These are phyloP conservation scores for Cyclophora albipunctata DNA, from an alignment of 2,888 invertebrate species.

Conservation along the genomic window DNA sequence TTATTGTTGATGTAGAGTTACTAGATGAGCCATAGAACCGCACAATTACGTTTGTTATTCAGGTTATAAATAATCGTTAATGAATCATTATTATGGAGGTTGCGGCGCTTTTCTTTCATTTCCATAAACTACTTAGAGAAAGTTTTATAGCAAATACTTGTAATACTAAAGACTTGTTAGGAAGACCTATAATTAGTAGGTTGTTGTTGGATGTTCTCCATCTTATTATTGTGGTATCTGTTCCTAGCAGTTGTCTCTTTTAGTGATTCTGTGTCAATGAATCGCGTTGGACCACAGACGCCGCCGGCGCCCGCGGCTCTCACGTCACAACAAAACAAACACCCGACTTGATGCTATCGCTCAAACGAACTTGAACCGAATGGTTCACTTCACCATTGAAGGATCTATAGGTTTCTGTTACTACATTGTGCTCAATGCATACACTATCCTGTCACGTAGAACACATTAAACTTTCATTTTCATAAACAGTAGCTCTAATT, in stretches of 20 bases:
- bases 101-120: no score
- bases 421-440: slow-evolving; percentile 12
- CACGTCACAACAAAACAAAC: slow-evolving; percentile 61
- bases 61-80: no score
- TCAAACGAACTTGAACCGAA: slow-evolving; percentile 52
- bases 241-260: slow-evolving; percentile 10
- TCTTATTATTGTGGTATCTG: no score
- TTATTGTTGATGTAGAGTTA: slow-evolving; percentile 25
- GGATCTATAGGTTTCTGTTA: slow-evolving; percentile 21
- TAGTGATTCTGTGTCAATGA: slow-evolving; percentile 17
- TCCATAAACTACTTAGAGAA: no score
- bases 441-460: slow-evolving; percentile 38
- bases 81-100: no score
- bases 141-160: no score
- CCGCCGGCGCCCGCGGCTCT: slow-evolving; percentile 52
- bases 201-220: no score
- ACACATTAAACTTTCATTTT: slow-evolving; percentile 31
- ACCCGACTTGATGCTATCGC: slow-evolving; percentile 40
- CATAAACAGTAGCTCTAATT: slow-evolving; percentile 17
- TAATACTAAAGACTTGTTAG: no score
- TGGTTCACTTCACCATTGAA: slow-evolving; percentile 40
- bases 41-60: no score
- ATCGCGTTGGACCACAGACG: slow-evolving; percentile 18
- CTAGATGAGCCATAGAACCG: slow-evolving; percentile 22
- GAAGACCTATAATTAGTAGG: neutral